Conservation (phyloP, 1,140 invertebrate genomes). For the Amphibalanus amphitrite region DNA sequence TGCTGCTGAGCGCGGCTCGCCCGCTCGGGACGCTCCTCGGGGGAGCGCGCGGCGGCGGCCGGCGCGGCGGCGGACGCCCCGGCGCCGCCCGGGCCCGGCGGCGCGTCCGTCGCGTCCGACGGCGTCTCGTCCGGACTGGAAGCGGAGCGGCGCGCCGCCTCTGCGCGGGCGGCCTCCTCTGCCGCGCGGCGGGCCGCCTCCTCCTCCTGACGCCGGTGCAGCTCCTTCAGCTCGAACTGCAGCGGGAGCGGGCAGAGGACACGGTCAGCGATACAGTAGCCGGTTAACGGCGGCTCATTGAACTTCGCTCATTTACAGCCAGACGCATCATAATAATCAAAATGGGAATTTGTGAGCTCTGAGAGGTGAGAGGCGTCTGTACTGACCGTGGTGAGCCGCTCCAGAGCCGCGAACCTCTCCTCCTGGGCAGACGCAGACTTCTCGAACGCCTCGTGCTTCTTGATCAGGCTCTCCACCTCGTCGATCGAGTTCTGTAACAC, state of each 20-base stretch:
- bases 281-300: too few species aligned
- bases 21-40: neutral
- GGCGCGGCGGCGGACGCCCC: neutral
- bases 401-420: conserved; percentile 92
- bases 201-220: conserved; percentile 68
- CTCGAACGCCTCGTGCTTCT: conserved; percentile 99
- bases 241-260: too few species aligned
- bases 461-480: conserved; percentile 96
- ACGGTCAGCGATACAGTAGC: too few species aligned
- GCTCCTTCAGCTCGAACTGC: conserved; percentile 94
- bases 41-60: neutral
- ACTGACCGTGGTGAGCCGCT: conserved; percentile 82
- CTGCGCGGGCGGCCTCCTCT: conserved; percentile 36
- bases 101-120: conserved; percentile 11
- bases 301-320: too few species aligned
- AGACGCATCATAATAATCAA: too few species aligned
- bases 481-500: conserved; percentile 72
- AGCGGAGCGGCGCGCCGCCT: conserved; percentile 25
- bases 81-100: neutral
- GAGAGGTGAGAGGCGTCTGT: too few species aligned
- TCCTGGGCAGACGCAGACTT: conserved; percentile 97
- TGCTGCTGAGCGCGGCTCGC: neutral
- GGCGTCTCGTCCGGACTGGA: conserved; percentile 7
- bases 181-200: conserved; percentile 46
- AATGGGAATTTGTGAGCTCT: too few species aligned